phyloP scores from a whole-genome alignment of 2,888 invertebrate species.

The Hemithea aestivaria region DNA sequence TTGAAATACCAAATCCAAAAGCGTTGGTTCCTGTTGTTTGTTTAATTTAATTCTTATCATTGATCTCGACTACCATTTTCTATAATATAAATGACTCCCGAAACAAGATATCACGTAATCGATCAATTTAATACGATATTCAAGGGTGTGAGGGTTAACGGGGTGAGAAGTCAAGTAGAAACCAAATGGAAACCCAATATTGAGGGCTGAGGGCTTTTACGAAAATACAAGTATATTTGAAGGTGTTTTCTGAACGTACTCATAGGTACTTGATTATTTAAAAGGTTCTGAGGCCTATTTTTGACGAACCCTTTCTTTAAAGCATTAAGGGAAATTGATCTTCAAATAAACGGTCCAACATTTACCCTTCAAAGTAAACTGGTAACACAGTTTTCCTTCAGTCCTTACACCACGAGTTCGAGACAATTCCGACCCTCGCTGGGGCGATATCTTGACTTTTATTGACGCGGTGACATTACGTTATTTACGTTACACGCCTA shows the following conservation, averaged over 20 bases:
- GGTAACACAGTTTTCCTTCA: conserved; percentile 11
- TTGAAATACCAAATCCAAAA: too few species aligned
- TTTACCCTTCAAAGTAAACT: conserved; percentile 2
- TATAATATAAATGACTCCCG: too few species aligned
- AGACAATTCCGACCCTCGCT: conserved; percentile 36
- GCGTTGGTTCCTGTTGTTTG: too few species aligned
- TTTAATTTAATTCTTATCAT: too few species aligned
- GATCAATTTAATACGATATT: conserved; percentile 43
- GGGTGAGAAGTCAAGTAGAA: conserved; percentile 36
- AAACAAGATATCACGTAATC: conserved; percentile 22
- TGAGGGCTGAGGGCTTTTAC: conserved; percentile 22
- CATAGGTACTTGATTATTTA: too few species aligned
- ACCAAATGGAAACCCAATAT: conserved; percentile 41
- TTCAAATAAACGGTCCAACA: conserved; percentile 2
- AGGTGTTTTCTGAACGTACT: too few species aligned
- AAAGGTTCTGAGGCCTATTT: too few species aligned
- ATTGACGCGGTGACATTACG: conserved; percentile 35
- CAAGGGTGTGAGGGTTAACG: conserved; percentile 34
- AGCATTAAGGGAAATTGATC: neutral
- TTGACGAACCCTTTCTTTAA: too few species aligned
- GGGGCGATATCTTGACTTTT: conserved; percentile 33
- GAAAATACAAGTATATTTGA: conserved; percentile 19
- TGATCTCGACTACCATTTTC: too few species aligned
- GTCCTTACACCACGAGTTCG: conserved; percentile 28
- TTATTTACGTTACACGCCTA: conserved; percentile 25